Percentiles rank a stretch among this genome's conserved stretches.
These are phyloP conservation scores for Oegoconia quadripuncta DNA, from an alignment of 2,888 invertebrate species.

Conservation along the genomic window DNA sequence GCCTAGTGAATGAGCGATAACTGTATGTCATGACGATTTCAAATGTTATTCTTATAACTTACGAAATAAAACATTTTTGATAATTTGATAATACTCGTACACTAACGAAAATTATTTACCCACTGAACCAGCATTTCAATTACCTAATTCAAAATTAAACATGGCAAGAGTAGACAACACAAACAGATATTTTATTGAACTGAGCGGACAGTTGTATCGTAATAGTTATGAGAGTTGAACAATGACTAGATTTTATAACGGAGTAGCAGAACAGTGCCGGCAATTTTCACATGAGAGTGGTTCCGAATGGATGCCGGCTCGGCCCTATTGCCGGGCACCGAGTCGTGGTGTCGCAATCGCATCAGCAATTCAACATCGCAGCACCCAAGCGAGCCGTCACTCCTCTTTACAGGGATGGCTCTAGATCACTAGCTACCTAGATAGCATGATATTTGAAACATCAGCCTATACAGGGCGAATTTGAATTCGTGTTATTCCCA, in stretches of 20 bases:
- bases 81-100: too few species aligned
- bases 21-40: too few species aligned
- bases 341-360: slow-evolving; percentile 84
- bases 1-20: too few species aligned
- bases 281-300: slow-evolving; percentile 73
- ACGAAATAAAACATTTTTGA: too few species aligned
- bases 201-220: slow-evolving; percentile 68
- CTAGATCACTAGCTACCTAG: not conserved
- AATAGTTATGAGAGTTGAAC: slow-evolving; percentile 75
- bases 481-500: too few species aligned
- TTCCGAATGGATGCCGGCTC: slow-evolving; percentile 55
- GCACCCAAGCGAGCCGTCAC: slow-evolving; percentile 40
- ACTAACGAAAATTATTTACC: too few species aligned
- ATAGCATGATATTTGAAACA: not conserved
- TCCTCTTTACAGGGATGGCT: slow-evolving; percentile 19
- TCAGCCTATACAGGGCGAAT: too few species aligned
- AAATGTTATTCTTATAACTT: not conserved
- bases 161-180: slow-evolving; percentile 19
- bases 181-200: slow-evolving; percentile 37
- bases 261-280: slow-evolving; percentile 63
- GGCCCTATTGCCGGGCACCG: slow-evolving; percentile 79
- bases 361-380: slow-evolving; percentile 64
- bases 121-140: too few species aligned
- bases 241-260: slow-evolving; percentile 65
- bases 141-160: too few species aligned